These are phyloP conservation scores for Bergia sp. DNA, from an alignment of 92 coral and sea anemone species.

Conservation along the genomic window DNA sequence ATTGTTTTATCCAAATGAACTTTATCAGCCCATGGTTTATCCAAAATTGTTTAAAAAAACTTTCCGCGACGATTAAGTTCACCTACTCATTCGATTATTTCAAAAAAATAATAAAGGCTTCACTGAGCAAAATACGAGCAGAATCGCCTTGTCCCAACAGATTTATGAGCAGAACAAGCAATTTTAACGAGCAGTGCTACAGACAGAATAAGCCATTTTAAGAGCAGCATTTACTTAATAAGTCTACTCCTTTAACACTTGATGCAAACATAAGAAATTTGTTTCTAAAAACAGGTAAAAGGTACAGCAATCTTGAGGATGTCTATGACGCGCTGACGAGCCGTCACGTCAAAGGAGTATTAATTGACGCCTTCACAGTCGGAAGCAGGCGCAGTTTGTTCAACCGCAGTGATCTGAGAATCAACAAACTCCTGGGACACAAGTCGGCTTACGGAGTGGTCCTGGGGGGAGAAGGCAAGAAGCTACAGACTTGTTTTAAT, in stretches of 20 bases:
- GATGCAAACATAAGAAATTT: not conserved
- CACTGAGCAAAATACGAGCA: too few species aligned
- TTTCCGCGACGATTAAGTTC: too few species aligned
- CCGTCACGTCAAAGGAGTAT: slow-evolving; percentile 86
- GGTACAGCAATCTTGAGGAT: slow-evolving; percentile 81
- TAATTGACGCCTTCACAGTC: slow-evolving; percentile 88
- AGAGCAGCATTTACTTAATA: not conserved
- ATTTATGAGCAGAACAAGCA: too few species aligned
- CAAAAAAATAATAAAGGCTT: too few species aligned
- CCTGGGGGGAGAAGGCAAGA: slow-evolving; percentile 90
- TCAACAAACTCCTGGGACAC: slow-evolving; percentile 81
- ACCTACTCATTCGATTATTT: too few species aligned
- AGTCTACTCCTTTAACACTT: not conserved
- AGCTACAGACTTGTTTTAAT: slow-evolving; percentile 88
- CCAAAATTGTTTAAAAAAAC: too few species aligned
- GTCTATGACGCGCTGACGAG: slow-evolving; percentile 79
- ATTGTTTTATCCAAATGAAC: not conserved
- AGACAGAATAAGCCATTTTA: too few species aligned
- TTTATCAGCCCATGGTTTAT: not conserved
- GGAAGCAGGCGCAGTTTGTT: slow-evolving; percentile 86
- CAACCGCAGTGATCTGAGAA: slow-evolving; percentile 71
- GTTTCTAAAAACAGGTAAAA: slow-evolving; percentile 49
- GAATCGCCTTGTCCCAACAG: too few species aligned
- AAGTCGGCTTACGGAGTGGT: slow-evolving; percentile 93
- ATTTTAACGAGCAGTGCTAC: too few species aligned